Percentiles rank a stretch among this genome's conserved stretches.
These are phyloP conservation scores for Oreonectes daqikongensis DNA, from an alignment of 2,797 vertebrate genomes.

Conservation along the genomic window DNA sequence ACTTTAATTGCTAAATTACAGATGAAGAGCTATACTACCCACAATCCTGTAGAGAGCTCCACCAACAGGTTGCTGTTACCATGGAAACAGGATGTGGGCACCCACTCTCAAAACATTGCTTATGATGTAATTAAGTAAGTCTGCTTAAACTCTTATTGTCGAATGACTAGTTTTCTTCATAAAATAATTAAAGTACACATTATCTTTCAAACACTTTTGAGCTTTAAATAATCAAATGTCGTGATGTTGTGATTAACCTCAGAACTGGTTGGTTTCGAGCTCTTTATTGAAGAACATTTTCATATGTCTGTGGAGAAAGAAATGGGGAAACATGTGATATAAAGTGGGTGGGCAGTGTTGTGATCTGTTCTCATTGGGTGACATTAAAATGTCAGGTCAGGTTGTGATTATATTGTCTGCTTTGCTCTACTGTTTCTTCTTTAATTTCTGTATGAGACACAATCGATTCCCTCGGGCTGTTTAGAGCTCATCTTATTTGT, in stretches of 20 bases:
- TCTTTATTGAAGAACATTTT: no score
- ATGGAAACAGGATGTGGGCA: conserved; percentile 4
- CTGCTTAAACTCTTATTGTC: no score
- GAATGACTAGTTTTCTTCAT: no score
- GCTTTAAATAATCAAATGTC: not conserved
- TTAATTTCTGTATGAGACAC: not conserved
- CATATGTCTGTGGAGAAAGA: no score
- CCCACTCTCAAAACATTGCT: not conserved
- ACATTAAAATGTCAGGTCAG: not conserved
- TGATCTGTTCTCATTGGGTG: not conserved
- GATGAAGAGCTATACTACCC: not conserved
- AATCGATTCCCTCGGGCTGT: conserved; percentile 26
- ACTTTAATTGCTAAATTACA: not conserved
- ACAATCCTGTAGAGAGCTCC: not conserved
- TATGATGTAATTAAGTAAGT: not conserved
- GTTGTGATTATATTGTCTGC: conserved; percentile 30
- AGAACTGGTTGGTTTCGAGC: not conserved
- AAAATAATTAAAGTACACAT: not conserved
- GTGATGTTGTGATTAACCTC: not conserved
- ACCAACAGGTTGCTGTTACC: conserved; percentile 5
- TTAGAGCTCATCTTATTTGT: conserved; percentile 22
- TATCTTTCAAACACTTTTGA: not conserved
- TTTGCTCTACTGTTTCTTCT: conserved; percentile 10
- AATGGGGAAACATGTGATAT: not conserved
- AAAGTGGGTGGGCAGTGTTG: not conserved